Conservation (phyloP, 2,888 invertebrate genomes). For the Oxystoma pomonae region DNA sequence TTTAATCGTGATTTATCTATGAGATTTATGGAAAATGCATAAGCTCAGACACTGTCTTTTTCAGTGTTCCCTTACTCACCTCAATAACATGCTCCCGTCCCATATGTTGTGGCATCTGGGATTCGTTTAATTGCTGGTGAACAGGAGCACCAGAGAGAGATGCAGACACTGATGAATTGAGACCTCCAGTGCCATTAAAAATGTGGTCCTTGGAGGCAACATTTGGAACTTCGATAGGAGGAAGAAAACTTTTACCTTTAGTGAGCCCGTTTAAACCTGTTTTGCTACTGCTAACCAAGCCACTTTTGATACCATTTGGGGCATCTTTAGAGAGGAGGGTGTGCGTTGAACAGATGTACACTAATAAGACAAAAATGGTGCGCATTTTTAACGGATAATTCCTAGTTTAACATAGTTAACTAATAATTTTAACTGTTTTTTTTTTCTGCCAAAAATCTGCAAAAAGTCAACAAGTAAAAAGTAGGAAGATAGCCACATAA, state of each 20-base stretch:
- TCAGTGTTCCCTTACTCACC: too few species aligned
- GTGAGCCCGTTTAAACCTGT: background rate
- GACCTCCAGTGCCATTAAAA: too few species aligned
- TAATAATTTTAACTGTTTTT: too few species aligned
- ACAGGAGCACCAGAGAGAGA: background rate
- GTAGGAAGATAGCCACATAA: too few species aligned
- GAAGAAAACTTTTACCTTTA: background rate
- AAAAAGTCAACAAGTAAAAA: too few species aligned
- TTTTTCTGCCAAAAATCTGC: too few species aligned
- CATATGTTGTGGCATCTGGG: constrained; percentile 3
- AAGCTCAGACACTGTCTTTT: too few species aligned
- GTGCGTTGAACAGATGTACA: background rate
- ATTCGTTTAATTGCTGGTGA: background rate
- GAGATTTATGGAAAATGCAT: too few species aligned
- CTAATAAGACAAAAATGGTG: background rate
- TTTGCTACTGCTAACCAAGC: background rate
- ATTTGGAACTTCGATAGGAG: too few species aligned
- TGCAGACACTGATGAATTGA: background rate
- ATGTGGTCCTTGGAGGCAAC: too few species aligned
- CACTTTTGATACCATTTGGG: background rate
- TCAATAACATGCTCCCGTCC: constrained; percentile 17
- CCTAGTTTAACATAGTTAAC: background rate
- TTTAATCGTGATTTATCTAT: too few species aligned
- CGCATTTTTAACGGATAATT: background rate
- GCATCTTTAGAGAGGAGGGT: background rate